Base-by-base conservation (phyloP, 2,797 vertebrate genomes). In the Phataginus tetradactyla region DNA sequence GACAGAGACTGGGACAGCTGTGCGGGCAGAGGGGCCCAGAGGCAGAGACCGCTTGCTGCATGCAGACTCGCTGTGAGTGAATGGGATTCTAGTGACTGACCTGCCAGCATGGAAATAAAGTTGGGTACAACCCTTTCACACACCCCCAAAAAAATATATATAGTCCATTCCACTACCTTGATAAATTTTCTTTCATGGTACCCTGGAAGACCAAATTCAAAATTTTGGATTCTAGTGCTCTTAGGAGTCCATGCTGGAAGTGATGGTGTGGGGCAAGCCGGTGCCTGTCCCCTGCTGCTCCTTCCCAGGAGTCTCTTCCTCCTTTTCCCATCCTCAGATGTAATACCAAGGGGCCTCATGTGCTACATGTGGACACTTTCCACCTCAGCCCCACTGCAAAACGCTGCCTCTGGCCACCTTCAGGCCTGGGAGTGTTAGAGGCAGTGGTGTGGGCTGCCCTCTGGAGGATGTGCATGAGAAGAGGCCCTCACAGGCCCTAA, bases 361-460 rank as follows among this genome's bases (percentile, higher is more conserved):
- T 39, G 14, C 49, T 20, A 14, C 0, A 1, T 27, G 71, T 32
- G 42, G 53, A 83, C 59, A 57, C 55, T 21, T 15, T n/a, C n/a
- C 45, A 90, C 11, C 25, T 45, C 39, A 72, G 66, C 2, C 1
- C 10, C 2, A 21, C 25, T 42, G 7, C 0, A 63, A 20, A 49
- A 17, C 59, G 37, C 32, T 3, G 21, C 18, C 29, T 75, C 15
- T 32, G 37, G 4, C n/a, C 12, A 25, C 27, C 53, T 53, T 71
- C 27, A 49, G 23, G 4, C 69, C 51, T 18, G 18, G 21, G 53
- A 17, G 18, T n/a, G 55, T 27, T 14, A 34, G 25, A 51, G 90
- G 53, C 37, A 59, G 59, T 75, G 84, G 79, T 68, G 1, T 64
- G 69, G 81, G 12, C 95, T 85, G 91, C 91, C 93, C 86, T 90